Conservation (phyloP, 2,797 vertebrate species). For the Luscinia megarhynchos region DNA sequence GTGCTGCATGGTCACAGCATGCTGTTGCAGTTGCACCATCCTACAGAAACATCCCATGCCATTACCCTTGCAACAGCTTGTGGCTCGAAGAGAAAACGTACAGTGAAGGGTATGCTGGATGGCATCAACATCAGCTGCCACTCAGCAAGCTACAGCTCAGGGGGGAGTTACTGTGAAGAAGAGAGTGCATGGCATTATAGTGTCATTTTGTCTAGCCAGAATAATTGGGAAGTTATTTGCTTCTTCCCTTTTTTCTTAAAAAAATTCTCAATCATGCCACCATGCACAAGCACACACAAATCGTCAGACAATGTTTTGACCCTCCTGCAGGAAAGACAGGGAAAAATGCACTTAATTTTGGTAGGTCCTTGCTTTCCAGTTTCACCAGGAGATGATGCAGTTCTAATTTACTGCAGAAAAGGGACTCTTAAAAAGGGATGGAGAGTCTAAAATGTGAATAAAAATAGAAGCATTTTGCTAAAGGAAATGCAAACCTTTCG, state of each 20-base stretch:
- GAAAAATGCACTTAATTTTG: background rate
- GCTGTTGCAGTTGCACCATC: background rate
- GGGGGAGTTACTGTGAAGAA: background rate
- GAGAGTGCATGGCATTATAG: fast-evolving
- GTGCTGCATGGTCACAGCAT: fast-evolving
- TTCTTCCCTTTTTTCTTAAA: background rate
- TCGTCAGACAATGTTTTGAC: background rate
- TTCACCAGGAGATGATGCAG: background rate
- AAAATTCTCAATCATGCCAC: background rate
- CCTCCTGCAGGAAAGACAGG: background rate
- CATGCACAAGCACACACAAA: background rate
- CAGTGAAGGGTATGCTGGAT: background rate
- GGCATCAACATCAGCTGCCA: background rate
- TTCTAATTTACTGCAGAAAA: background rate
- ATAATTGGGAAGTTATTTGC: background rate
- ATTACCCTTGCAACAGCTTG: background rate
- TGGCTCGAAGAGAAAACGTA: background rate
- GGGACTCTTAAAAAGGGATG: background rate
- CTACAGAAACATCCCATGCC: background rate
- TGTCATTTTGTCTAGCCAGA: background rate
- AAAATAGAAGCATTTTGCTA: background rate
- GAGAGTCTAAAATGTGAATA: background rate
- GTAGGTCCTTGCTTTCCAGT: background rate
- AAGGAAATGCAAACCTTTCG: background rate
- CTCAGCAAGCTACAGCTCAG: background rate